Evolutionary conservation across 2,113 vertebrate species (phyloP).

Genomic region (Crotophaga sulcirostris): DNA sequence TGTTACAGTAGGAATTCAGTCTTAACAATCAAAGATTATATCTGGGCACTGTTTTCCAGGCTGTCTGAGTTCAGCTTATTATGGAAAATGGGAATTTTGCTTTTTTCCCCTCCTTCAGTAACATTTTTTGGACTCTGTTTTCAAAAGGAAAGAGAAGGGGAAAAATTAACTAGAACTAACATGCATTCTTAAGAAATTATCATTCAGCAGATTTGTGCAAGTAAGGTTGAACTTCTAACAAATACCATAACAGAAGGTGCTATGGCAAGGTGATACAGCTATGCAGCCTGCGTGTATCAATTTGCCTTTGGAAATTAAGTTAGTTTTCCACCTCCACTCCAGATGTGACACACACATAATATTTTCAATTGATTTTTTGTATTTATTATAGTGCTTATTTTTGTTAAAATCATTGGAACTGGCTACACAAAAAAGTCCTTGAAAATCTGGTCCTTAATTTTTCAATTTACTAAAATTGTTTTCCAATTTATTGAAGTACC

Average conservation of each 20-base stretch:
- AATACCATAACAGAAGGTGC: background rate
- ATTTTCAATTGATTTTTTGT: background rate
- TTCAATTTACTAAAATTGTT: too few relatives aligned
- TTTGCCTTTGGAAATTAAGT: background rate
- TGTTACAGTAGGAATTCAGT: background rate
- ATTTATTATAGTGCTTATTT: background rate
- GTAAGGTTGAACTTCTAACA: background rate
- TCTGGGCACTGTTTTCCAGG: background rate
- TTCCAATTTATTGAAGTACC: background rate
- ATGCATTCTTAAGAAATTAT: background rate
- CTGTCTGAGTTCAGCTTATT: background rate
- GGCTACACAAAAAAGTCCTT: background rate
- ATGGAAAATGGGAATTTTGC: fast-evolving
- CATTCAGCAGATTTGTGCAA: background rate
- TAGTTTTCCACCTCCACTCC: background rate
- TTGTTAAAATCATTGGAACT: background rate
- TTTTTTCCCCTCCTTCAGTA: background rate
- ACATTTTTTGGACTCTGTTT: background rate
- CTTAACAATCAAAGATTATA: fast-evolving
- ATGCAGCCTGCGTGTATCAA: background rate
- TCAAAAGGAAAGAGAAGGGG: background rate
- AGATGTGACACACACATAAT: background rate
- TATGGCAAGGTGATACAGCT: background rate
- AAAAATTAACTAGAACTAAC: background rate
- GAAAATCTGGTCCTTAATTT: background rate